Evolutionary conservation across 2,797 vertebrate genomes (phyloP).

Genomic region (Choloepus didactylus): DNA sequence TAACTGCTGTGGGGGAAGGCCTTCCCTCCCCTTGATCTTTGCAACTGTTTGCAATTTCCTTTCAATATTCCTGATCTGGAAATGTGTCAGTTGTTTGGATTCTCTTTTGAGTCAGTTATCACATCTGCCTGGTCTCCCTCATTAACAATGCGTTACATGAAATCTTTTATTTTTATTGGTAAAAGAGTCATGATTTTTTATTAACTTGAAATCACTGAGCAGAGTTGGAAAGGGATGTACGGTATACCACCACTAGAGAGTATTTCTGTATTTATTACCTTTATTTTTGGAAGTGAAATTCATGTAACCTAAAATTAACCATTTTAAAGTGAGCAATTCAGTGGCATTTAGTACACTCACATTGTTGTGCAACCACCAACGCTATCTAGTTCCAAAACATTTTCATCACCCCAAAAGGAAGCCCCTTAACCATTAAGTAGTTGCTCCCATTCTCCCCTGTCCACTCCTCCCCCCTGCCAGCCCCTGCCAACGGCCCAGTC

Average conservation of each 20-base stretch:
- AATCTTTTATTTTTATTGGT: neutral
- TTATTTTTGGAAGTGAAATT: neutral
- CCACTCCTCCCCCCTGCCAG: accelerated
- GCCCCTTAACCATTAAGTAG: neutral
- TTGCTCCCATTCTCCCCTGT: accelerated
- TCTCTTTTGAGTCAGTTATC: neutral
- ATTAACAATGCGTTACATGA: neutral
- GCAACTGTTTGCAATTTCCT: neutral
- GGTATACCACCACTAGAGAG: too few relatives aligned
- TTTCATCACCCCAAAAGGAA: neutral
- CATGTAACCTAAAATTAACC: neutral
- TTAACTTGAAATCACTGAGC: neutral
- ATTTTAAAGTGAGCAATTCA: neutral
- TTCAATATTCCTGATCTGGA: neutral
- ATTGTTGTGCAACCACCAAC: neutral
- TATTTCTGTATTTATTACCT: neutral
- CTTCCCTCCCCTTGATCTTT: neutral
- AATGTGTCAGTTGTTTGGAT: neutral
- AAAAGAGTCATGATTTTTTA: neutral
- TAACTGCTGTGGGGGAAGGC: neutral
- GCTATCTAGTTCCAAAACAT: neutral
- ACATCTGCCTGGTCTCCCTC: neutral
- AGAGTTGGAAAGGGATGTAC: neutral
- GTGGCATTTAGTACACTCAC: neutral
- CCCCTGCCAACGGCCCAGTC: neutral